Evolutionary conservation across 2,113 vertebrate genomes (phyloP).

Genomic region (Channa argus): DNA sequence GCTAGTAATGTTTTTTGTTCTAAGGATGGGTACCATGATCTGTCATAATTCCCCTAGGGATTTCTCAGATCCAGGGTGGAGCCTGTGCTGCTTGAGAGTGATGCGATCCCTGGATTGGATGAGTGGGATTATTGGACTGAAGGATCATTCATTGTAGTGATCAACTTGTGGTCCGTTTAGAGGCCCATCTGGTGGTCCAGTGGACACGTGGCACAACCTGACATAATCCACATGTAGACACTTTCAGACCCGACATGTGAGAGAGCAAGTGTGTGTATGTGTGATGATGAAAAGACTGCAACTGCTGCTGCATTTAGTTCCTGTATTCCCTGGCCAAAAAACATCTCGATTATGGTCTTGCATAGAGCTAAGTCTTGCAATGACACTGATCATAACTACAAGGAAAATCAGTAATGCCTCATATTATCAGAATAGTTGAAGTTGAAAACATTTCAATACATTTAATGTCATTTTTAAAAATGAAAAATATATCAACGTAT

Average conservation of each 20-base stretch:
- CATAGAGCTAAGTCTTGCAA: neutral
- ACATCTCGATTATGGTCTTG: neutral
- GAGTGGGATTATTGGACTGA: slow-evolving; percentile 76
- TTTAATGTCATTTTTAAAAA: too few relatives aligned
- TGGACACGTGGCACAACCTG: slow-evolving; percentile 59
- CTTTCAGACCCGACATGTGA: slow-evolving; percentile 21
- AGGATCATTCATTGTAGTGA: slow-evolving; percentile 79
- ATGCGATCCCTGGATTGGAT: slow-evolving; percentile 68
- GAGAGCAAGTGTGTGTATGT: neutral
- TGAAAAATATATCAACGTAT: too few relatives aligned
- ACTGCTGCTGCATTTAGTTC: neutral
- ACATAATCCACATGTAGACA: slow-evolving; percentile 45
- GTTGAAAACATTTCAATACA: neutral
- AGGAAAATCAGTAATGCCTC: too few relatives aligned
- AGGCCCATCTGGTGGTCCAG: slow-evolving; percentile 73
- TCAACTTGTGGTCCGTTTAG: slow-evolving; percentile 73
- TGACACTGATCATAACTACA: too few relatives aligned
- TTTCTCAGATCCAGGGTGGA: slow-evolving; percentile 45
- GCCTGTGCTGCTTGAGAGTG: slow-evolving; percentile 35
- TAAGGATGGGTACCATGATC: neutral
- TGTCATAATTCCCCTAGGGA: slow-evolving; percentile 55
- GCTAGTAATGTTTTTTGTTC: slow-evolving; percentile 15
- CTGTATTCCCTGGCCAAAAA: neutral
- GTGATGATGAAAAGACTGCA: neutral
- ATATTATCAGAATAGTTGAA: neutral